phyloP scores from a whole-genome alignment of 2,888 invertebrate genomes.

The Tridacna gigas region DNA sequence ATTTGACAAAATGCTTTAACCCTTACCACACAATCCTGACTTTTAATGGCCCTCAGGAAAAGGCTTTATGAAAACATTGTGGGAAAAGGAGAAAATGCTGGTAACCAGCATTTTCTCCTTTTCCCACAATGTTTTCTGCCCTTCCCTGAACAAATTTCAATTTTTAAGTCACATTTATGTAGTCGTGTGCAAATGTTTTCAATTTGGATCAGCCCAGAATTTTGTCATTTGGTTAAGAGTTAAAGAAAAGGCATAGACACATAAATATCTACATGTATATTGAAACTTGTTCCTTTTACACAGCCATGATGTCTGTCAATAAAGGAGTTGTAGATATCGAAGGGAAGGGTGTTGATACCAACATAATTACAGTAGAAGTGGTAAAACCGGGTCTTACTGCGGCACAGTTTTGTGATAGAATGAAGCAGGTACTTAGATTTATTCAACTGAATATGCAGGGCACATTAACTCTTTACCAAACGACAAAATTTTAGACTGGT shows the following conservation, averaged over 20 bases:
- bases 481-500: too few species aligned
- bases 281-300: conserved; percentile 4
- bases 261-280: too few species aligned
- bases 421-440: conserved; percentile 62
- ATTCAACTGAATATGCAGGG: too few species aligned
- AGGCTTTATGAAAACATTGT: not conserved
- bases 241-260: too few species aligned
- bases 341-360: conserved; percentile 70
- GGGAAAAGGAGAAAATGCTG: not conserved
- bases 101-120: not conserved
- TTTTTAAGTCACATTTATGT: too few species aligned
- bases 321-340: conserved; percentile 66
- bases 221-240: too few species aligned
- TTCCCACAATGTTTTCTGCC: not conserved
- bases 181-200: too few species aligned
- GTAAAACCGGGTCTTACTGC: conserved; percentile 64
- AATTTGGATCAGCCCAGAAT: too few species aligned
- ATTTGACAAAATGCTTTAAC: not conserved
- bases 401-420: conserved; percentile 65
- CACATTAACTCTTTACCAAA: too few species aligned
- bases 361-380: conserved; percentile 76
- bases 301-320: conserved; percentile 61
- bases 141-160: too few species aligned
- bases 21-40: not conserved
- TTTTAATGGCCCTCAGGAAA: not conserved